Evolutionary conservation across 2,888 invertebrate genomes (phyloP).

Genomic region (Lochmaea capreae): DNA sequence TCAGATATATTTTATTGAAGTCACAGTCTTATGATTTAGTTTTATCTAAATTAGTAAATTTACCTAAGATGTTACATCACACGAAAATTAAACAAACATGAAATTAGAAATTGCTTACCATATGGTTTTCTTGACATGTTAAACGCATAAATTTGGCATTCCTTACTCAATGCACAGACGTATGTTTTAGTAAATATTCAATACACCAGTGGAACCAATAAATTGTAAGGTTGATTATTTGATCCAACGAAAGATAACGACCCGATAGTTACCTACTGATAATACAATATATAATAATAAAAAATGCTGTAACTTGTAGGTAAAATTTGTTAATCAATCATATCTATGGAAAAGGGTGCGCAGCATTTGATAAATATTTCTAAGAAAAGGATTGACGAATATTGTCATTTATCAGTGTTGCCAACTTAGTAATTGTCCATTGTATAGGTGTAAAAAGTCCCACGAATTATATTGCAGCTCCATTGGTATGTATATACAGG

Average conservation of each 20-base stretch:
- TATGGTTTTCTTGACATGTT: constrained; percentile 26
- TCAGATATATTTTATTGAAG: not conserved
- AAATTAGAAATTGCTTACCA: constrained; percentile 20
- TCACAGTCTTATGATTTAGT: constrained; percentile 5
- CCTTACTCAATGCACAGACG: not conserved
- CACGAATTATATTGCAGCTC: too few relatives aligned
- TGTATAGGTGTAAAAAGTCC: too few relatives aligned
- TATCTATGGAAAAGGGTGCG: not conserved
- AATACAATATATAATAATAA: not conserved
- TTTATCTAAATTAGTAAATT: constrained; percentile 16
- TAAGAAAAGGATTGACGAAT: not conserved
- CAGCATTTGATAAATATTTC: not conserved
- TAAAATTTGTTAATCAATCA: not conserved
- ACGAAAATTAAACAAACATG: constrained; percentile 13
- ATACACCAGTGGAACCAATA: not conserved
- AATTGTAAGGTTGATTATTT: not conserved
- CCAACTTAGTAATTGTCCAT: too few relatives aligned
- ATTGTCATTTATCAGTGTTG: not conserved
- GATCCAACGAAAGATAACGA: not conserved
- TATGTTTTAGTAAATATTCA: not conserved
- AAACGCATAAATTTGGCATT: constrained; percentile 15
- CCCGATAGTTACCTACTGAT: not conserved
- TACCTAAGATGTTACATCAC: not conserved
- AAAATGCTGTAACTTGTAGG: not conserved
- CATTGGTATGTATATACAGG: too few relatives aligned